These are phyloP conservation scores for Camponotus vicinus DNA, from an alignment of 1,140 invertebrate genomes.

Conservation along the genomic window DNA sequence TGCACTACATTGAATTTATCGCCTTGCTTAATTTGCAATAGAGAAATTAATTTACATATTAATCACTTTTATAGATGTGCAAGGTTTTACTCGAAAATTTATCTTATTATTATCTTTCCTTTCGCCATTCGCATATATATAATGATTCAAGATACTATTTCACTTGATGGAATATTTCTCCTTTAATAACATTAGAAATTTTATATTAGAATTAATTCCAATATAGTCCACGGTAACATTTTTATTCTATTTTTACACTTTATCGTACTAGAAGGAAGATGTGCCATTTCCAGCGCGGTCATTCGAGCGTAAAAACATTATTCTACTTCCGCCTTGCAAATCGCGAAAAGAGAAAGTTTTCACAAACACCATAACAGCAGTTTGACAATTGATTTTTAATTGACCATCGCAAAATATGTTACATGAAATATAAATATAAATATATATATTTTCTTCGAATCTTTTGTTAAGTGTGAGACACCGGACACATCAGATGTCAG, in stretches of 20 bases:
- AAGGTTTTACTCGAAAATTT: not conserved
- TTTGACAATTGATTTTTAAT: slow-evolving; percentile 33
- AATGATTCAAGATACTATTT: not conserved
- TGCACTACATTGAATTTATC: slow-evolving; percentile 44
- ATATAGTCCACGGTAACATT: not conserved
- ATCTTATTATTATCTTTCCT: not conserved
- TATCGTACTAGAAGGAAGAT: not conserved
- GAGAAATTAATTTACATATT: slow-evolving; percentile 56
- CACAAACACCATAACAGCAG: not conserved
- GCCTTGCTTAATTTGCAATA: not conserved
- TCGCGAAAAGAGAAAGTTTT: slow-evolving; percentile 30
- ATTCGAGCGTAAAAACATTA: not conserved
- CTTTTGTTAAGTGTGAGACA: slow-evolving; percentile 5
- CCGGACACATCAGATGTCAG: slow-evolving; percentile 2
- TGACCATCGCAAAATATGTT: not conserved
- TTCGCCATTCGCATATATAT: not conserved
- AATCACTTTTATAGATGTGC: not conserved
- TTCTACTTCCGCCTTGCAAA: not conserved
- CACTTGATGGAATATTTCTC: not conserved
- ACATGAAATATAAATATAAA: not conserved
- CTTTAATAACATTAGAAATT: slow-evolving; percentile 19
- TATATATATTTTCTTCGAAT: not conserved
- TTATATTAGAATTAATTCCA: slow-evolving; percentile 28
- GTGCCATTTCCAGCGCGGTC: no score
- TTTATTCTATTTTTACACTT: slow-evolving; percentile 5